Percentiles rank a stretch among this genome's conserved stretches.
phyloP scores from a whole-genome alignment of 2,888 invertebrate genomes.

The Hyles lineata region DNA sequence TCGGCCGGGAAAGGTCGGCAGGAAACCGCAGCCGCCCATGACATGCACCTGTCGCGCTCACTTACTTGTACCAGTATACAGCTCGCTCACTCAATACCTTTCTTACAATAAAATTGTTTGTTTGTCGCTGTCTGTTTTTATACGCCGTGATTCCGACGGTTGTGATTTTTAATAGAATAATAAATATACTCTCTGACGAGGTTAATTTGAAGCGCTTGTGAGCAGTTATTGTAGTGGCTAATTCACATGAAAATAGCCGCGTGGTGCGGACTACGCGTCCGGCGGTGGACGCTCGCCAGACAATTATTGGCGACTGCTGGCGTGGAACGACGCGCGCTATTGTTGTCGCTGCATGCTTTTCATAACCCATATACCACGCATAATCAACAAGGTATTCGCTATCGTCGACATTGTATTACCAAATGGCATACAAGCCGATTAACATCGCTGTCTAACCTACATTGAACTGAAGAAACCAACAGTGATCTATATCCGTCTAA shows the following conservation, averaged over 20 bases:
- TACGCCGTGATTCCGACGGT: background rate
- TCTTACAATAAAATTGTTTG: background rate
- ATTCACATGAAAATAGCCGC: constrained; percentile 12
- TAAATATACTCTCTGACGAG: background rate
- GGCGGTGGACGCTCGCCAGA: constrained; percentile 11
- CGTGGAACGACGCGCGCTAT: constrained; percentile 22
- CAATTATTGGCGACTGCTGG: constrained; percentile 12
- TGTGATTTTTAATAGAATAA: background rate
- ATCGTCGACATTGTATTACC: background rate
- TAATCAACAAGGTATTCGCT: background rate
- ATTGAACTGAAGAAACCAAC: background rate
- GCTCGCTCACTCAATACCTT: too few species aligned
- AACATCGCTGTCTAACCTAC: background rate
- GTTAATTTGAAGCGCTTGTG: background rate
- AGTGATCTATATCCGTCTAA: background rate
- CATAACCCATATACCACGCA: background rate
- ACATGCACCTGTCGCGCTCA: background rate
- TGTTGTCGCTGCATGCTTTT: constrained; percentile 9
- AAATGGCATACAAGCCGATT: background rate
- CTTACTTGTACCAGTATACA: too few species aligned
- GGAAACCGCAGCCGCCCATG: background rate
- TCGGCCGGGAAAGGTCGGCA: background rate
- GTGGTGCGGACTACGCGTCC: background rate
- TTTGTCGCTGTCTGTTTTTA: background rate
- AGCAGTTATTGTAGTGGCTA: background rate